Conservation (phyloP, 2,797 vertebrate genomes). For the Cichlasoma orientale region DNA sequence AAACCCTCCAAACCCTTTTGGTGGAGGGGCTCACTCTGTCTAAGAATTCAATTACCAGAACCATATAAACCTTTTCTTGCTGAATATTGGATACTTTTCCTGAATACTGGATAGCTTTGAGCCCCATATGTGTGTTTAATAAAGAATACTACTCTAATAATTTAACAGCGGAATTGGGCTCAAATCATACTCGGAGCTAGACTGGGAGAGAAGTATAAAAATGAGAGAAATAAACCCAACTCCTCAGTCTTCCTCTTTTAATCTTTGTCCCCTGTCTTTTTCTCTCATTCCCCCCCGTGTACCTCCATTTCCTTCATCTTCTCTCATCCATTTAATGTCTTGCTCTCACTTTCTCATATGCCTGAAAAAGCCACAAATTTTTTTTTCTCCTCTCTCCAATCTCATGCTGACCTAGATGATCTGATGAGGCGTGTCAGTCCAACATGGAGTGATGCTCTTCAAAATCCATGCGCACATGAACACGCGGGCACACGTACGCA, state of each 20-base stretch:
- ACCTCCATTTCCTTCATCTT: constrained; percentile 39
- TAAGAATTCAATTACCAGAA: constrained; percentile 67
- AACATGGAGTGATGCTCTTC: constrained; percentile 63
- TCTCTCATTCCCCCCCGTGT: constrained; percentile 11
- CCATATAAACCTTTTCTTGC: constrained; percentile 52
- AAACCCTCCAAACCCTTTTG: constrained; percentile 22
- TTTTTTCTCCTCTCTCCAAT: constrained; percentile 26
- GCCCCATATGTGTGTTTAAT: constrained; percentile 60
- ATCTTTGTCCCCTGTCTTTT: constrained; percentile 56
- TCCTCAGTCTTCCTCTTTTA: constrained; percentile 42
- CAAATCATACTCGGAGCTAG: constrained; percentile 35
- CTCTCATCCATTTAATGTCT: constrained; percentile 46
- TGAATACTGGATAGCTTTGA: constrained; percentile 53
- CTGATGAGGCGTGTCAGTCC: constrained; percentile 72
- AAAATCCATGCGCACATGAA: constrained; percentile 47
- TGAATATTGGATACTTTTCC: constrained; percentile 50
- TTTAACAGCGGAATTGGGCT: constrained; percentile 61
- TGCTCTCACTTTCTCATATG: constrained; percentile 38
- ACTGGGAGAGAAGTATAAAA: constrained; percentile 32
- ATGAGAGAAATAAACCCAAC: constrained; percentile 41
- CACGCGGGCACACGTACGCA: constrained; percentile 13
- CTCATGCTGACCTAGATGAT: constrained; percentile 75
- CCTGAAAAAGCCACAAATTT: constrained; percentile 45
- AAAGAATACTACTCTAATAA: constrained; percentile 58
- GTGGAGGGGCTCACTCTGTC: constrained; percentile 36